A percentile compares a stretch with the other conserved stretches of the same genome.
Conservation (phyloP, 2,113 vertebrate species). For the Coryphaenoides rupestris region DNA sequence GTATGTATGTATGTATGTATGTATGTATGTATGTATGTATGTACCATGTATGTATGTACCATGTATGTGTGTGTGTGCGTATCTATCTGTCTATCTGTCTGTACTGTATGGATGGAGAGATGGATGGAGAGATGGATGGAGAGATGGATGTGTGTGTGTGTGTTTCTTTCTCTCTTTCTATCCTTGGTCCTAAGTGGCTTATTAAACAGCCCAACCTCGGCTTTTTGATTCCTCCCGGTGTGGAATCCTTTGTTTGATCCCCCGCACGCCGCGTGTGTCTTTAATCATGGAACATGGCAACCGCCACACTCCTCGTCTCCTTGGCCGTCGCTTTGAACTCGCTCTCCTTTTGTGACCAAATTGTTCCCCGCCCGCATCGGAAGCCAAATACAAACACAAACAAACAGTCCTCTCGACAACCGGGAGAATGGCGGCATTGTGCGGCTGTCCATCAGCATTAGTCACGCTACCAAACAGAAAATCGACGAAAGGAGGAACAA, state of each 20-base stretch:
- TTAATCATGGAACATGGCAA: neutral
- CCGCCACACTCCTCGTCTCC: neutral
- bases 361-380: neutral
- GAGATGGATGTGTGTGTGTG: neutral
- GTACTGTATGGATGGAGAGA: no score
- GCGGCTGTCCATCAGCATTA: neutral
- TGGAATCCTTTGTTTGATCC: neutral
- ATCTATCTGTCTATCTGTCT: constrained; percentile 5
- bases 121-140: no score
- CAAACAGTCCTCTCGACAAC: neutral
- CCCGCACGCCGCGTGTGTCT: neutral
- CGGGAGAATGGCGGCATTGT: neutral
- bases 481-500: neutral
- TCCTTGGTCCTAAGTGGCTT: neutral
- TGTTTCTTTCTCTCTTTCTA: neutral
- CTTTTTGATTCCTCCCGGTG: neutral
- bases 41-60: no score
- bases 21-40: no score
- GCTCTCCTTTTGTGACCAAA: neutral
- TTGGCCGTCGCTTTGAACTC: neutral
- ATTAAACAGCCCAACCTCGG: neutral
- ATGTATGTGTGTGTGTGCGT: constrained; percentile 5
- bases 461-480: no score
- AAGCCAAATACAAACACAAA: neutral
- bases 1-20: neutral